Evolutionary conservation across 2,797 vertebrate genomes (phyloP), one percentile per base, ranked within the genome.

Genomic region (Peromyscus eremicus): DNA sequence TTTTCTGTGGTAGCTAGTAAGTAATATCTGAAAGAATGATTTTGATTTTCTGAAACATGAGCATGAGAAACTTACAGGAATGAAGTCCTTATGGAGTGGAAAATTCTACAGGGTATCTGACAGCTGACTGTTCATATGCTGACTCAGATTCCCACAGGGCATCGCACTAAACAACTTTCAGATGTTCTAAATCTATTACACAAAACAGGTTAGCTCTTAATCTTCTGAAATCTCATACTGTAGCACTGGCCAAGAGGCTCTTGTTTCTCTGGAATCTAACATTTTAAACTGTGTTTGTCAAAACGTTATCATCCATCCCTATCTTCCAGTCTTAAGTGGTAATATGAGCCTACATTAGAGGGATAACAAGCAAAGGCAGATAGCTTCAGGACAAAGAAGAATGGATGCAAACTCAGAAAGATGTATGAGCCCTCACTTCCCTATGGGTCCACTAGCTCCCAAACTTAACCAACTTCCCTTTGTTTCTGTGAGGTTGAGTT

Each of bases 21-120:
- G 70, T 46, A 89, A 37, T 64, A 95, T 14, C 43, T 66, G 5
- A 4, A 97, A 43, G 21, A 40, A 52, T 43, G 70, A 17, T 93
- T 82, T 75, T 96, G 34, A 86, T 96, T 97, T 80, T 79, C 92
- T 43, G 71, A 12, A 4, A 1, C n/a, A 10, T 0, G 1, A 79
- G 88, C 46, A n/a, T 13, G 76, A 12, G 93, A 29, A 57, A 46
- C 80, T 97, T 94, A 3, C 32, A 89, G 87, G 3, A 62, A 62
- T 29, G n/a, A 6, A 60, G 14, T 1, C 52, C 60, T 94, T 92
- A 37, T 27, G 52, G 82, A 68, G 40, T 13, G 32, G 40, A 87
- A 64, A 91, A 96, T 91, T 89, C 64, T 16, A 93, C n/a, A 79
- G 34, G 73, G 71, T 27, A 3, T 11, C 79, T 70, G 82, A 34